A percentile compares a stretch with the other conserved stretches of the same genome.
Conservation (phyloP, 2,888 invertebrate genomes). For the Augochlorella aurata region DNA sequence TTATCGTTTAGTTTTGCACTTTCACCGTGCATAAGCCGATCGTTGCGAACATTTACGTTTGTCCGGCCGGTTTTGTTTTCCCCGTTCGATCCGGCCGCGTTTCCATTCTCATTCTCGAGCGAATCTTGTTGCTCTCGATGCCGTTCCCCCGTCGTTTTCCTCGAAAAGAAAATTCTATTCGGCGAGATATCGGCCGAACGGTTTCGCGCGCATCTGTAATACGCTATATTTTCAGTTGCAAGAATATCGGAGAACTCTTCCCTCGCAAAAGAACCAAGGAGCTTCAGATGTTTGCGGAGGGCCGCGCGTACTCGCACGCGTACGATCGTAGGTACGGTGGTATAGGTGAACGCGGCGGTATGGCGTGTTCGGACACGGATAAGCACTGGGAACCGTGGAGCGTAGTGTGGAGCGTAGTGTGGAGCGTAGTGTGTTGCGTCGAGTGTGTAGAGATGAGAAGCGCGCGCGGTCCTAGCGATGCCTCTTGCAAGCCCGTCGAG, state of each 20-base stretch:
- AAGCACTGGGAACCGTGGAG: conserved; percentile 4
- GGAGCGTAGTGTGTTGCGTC: too few species aligned
- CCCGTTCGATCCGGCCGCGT: too few species aligned
- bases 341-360: too few species aligned
- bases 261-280: neutral
- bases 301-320: neutral
- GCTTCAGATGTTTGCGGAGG: conserved; percentile 8
- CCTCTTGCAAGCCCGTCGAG: conserved; percentile 69
- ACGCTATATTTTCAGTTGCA: neutral
- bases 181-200: neutral
- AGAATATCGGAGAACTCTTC: conserved; percentile 12
- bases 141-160: too few species aligned
- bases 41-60: too few species aligned
- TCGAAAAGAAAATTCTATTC: neutral
- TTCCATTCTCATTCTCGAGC: too few species aligned
- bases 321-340: neutral
- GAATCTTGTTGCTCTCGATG: too few species aligned
- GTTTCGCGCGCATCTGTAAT: neutral
- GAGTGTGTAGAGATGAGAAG: conserved; percentile 5
- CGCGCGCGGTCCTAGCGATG: conserved; percentile 46
- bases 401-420: neutral
- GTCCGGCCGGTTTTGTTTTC: too few species aligned
- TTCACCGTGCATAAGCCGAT: too few species aligned
- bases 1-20: too few species aligned
- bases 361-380: neutral